phyloP scores from a whole-genome alignment of 2,888 invertebrate species.

The Eledona agricola region DNA sequence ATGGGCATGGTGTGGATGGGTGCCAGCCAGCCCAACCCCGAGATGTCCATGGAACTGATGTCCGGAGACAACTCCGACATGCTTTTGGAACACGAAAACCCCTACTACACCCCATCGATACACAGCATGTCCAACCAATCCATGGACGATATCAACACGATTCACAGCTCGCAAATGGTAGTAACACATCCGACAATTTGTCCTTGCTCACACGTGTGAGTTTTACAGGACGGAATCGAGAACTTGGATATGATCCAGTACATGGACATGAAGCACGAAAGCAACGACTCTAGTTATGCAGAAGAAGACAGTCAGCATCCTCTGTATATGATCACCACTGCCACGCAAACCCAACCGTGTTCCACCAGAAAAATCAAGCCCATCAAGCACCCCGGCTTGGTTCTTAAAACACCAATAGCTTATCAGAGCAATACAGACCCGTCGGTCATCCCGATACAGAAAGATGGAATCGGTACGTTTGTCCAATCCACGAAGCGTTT shows the following conservation, averaged over 20 bases:
- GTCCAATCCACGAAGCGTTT: too few relatives aligned
- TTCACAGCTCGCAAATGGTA: conserved; percentile 65
- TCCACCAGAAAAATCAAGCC: conserved; percentile 74
- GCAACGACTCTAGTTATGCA: conserved; percentile 62
- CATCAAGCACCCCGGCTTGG: conserved; percentile 76
- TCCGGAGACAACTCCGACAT: conserved; percentile 59
- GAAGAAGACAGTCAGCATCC: conserved; percentile 62
- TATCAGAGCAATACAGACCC: conserved; percentile 83
- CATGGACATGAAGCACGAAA: conserved; percentile 60
- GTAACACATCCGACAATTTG: too few relatives aligned
- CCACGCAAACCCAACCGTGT: conserved; percentile 67
- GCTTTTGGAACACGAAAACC: conserved; percentile 60
- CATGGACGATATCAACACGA: conserved; percentile 65
- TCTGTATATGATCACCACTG: conserved; percentile 64
- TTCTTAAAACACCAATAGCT: conserved; percentile 79
- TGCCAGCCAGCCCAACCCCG: conserved; percentile 64
- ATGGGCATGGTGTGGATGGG: conserved; percentile 77
- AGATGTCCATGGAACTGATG: conserved; percentile 63
- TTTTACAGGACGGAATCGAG: conserved; percentile 59
- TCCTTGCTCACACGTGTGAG: too few relatives aligned
- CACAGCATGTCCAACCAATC: conserved; percentile 63
- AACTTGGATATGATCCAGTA: conserved; percentile 61
- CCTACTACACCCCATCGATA: conserved; percentile 62
- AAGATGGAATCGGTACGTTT: conserved; percentile 90
- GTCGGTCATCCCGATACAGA: conserved; percentile 86